These are phyloP conservation scores for Seriola rivoliana DNA, from an alignment of 2,113 vertebrate genomes.

Conservation along the genomic window DNA sequence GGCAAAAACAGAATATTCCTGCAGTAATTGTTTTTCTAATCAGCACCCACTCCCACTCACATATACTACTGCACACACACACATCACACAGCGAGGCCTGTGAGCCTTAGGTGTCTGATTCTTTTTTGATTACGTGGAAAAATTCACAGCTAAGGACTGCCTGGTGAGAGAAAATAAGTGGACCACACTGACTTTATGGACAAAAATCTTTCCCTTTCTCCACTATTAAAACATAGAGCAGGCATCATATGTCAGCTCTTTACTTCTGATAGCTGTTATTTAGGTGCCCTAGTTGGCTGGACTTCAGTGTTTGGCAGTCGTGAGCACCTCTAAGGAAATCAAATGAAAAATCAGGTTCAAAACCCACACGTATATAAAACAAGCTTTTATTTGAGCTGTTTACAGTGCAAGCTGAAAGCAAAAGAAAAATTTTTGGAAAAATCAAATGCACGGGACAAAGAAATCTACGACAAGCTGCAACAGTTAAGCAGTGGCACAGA, in stretches of 20 bases:
- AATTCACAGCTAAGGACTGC: constrained; percentile 53
- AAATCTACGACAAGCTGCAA: constrained; percentile 1
- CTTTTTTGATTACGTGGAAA: constrained; percentile 68
- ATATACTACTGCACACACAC: background rate
- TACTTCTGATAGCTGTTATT: constrained; percentile 71
- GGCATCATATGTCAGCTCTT: constrained; percentile 65
- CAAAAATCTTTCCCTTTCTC: constrained; percentile 64
- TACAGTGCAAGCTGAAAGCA: constrained; percentile 25
- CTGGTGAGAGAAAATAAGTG: constrained; percentile 62
- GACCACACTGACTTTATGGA: constrained; percentile 78
- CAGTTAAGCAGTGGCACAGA: background rate
- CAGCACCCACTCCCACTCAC: constrained; percentile 7
- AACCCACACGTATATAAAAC: constrained; percentile 46
- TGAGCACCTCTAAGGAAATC: constrained; percentile 66
- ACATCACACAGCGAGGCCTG: constrained; percentile 1
- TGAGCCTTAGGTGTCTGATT: constrained; percentile 35
- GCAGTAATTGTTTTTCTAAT: constrained; percentile 9
- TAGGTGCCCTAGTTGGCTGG: constrained; percentile 77
- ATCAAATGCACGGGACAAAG: background rate
- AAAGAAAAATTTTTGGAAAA: constrained; percentile 18
- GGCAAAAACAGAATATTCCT: constrained; percentile 3
- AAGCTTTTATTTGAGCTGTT: constrained; percentile 45
- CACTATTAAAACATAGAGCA: constrained; percentile 66
- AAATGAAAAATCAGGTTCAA: constrained; percentile 72
- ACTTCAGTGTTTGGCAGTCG: constrained; percentile 72